A percentile compares a stretch with the other conserved stretches of the same genome.
These are phyloP conservation scores for Xestia ashworthii DNA, from an alignment of 2,888 invertebrate genomes.

Conservation along the genomic window DNA sequence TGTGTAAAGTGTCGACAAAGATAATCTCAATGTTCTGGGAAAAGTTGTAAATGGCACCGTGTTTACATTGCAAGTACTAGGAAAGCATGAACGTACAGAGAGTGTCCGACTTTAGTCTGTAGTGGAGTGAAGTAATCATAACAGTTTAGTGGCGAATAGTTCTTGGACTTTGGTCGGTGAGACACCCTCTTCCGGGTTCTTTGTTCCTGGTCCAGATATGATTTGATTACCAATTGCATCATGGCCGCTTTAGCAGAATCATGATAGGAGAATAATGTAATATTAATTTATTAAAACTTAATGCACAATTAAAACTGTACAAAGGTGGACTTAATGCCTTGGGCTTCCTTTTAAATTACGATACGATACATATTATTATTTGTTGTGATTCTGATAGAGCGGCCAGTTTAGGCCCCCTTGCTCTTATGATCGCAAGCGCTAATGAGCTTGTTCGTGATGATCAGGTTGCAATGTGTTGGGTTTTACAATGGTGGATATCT, in stretches of 20 bases:
- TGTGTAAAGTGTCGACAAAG: constrained; percentile 6
- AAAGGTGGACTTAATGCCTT: too few relatives aligned
- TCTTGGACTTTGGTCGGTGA: not conserved
- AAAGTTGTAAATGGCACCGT: constrained; percentile 22
- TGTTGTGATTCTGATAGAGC: too few relatives aligned
- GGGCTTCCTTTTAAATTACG: too few relatives aligned
- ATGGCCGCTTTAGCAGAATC: not conserved
- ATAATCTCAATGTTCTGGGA: constrained; percentile 13
- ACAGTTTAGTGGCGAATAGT: not conserved
- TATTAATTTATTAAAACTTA: too few relatives aligned
- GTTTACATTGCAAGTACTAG: constrained; percentile 38
- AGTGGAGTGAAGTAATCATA: not conserved
- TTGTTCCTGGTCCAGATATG: not conserved
- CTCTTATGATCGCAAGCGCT: not conserved
- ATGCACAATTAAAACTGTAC: too few relatives aligned
- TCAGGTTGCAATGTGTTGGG: too few relatives aligned
- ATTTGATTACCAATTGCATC: not conserved
- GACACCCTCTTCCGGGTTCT: not conserved
- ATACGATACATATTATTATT: too few relatives aligned
- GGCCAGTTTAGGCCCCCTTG: too few relatives aligned
- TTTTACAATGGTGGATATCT: too few relatives aligned
- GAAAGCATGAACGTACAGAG: constrained; percentile 22
- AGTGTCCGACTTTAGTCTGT: not conserved
- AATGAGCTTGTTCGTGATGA: too few relatives aligned
- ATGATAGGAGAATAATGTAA: too few relatives aligned